A percentile compares a stretch with the other conserved stretches of the same genome.
Conservation (phyloP, 2,113 vertebrate genomes). For the Piaya cayana region DNA sequence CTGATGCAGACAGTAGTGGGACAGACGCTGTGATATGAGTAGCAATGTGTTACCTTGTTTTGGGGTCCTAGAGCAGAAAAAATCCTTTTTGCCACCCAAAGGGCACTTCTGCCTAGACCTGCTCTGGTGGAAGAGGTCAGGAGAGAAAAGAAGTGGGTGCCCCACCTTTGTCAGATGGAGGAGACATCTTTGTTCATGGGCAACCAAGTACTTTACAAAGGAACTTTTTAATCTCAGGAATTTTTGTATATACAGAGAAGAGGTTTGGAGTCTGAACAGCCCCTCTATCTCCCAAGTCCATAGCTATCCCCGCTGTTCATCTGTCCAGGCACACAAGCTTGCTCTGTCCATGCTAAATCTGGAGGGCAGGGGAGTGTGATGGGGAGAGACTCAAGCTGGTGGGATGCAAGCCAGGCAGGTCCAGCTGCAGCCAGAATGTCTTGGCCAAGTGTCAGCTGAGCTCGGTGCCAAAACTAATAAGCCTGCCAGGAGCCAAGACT, state of each 20-base stretch:
- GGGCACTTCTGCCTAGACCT: not conserved
- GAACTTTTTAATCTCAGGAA: not conserved
- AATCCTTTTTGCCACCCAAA: not conserved
- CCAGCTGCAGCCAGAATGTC: conserved; percentile 23
- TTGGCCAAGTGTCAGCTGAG: conserved; percentile 42
- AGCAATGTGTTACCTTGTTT: not conserved
- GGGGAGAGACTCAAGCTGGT: conserved; percentile 20
- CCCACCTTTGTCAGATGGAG: not conserved
- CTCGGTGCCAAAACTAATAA: conserved; percentile 49
- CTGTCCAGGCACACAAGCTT: not conserved
- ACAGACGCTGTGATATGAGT: not conserved
- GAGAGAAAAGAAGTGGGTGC: not conserved
- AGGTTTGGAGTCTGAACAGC: not conserved
- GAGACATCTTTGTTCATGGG: not conserved
- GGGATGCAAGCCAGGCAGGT: conserved; percentile 33
- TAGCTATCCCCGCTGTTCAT: not conserved
- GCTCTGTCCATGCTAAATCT: not conserved
- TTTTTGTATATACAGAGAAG: not conserved
- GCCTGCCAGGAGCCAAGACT: conserved; percentile 46
- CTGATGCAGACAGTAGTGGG: not conserved
- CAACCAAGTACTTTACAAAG: not conserved
- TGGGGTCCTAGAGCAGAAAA: not conserved
- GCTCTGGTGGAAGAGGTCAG: not conserved
- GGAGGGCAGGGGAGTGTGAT: not conserved
- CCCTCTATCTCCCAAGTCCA: not conserved